Conservation (phyloP, 2,113 vertebrate species). For the Pangasianodon hypophthalmus region DNA sequence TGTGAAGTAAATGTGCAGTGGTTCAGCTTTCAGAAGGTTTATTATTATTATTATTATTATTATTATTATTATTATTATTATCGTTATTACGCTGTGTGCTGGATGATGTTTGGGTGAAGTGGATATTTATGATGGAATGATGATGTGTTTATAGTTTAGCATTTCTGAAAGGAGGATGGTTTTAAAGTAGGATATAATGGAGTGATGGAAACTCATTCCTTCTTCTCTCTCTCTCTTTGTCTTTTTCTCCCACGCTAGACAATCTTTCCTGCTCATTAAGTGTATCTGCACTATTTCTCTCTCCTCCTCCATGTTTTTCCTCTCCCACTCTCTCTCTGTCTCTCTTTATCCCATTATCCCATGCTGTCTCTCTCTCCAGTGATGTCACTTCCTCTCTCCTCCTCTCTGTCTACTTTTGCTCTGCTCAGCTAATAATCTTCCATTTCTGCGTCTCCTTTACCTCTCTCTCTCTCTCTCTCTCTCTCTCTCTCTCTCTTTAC, state of each 20-base stretch:
- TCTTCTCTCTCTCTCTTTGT: neutral
- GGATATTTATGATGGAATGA: too few species aligned
- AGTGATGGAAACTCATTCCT: neutral
- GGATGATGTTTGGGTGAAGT: neutral
- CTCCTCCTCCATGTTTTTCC: constrained; percentile 9
- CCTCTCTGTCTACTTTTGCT: neutral
- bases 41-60: too few species aligned
- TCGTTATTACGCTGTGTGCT: neutral
- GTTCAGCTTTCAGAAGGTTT: too few species aligned
- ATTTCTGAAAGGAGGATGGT: neutral
- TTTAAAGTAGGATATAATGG: neutral
- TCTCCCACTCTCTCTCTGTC: constrained; percentile 2
- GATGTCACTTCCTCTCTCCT: constrained; percentile 13
- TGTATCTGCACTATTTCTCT: neutral
- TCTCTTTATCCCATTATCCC: neutral
- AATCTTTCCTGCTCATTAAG: neutral
- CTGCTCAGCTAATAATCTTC: neutral
- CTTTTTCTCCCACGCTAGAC: neutral
- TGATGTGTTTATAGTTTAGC: too few species aligned
- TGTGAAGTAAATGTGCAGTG: too few species aligned
- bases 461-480: too few species aligned
- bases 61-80: too few species aligned
- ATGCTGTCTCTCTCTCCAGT: neutral
- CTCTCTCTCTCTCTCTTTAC: too few species aligned
- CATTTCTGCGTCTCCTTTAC: neutral